Percentiles rank a stretch among this genome's conserved stretches.
These are phyloP conservation scores for Spheniscus mendiculus DNA, from an alignment of 2,113 vertebrate genomes.

Conservation along the genomic window DNA sequence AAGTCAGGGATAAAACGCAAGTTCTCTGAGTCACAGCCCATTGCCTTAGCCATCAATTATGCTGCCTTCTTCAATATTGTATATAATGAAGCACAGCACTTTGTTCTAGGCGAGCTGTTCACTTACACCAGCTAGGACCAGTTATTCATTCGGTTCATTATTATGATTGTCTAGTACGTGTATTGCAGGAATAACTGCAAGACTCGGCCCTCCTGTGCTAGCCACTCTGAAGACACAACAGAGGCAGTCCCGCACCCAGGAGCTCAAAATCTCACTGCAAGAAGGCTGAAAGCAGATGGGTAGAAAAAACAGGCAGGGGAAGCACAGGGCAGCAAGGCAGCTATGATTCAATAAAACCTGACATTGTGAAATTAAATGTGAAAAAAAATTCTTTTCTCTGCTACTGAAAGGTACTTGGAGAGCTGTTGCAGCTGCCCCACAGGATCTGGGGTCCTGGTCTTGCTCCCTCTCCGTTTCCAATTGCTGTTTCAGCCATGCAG, in stretches of 20 bases:
- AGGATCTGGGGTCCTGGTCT: background rate
- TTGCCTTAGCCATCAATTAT: background rate
- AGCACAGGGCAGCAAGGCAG: background rate
- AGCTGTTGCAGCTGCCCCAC: background rate
- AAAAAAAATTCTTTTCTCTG: background rate
- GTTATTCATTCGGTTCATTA: background rate
- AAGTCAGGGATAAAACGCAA: background rate
- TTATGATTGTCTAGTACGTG: no score
- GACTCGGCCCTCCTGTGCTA: background rate
- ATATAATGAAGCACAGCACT: background rate
- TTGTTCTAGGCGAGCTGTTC: background rate
- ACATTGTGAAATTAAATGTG: background rate
- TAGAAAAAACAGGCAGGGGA: background rate
- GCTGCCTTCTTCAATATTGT: background rate
- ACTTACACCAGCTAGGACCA: background rate
- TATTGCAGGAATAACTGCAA: background rate
- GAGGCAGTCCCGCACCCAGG: background rate
- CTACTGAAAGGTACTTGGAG: background rate
- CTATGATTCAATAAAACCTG: background rate
- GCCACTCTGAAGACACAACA: background rate
- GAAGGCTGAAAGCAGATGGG: background rate
- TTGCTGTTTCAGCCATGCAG: rapidly evolving
- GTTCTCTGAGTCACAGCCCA: background rate
- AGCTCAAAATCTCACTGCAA: no score
- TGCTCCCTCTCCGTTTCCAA: background rate